These are phyloP conservation scores for Synergus laeviventris DNA, from an alignment of 2,888 invertebrate genomes.

Conservation along the genomic window DNA sequence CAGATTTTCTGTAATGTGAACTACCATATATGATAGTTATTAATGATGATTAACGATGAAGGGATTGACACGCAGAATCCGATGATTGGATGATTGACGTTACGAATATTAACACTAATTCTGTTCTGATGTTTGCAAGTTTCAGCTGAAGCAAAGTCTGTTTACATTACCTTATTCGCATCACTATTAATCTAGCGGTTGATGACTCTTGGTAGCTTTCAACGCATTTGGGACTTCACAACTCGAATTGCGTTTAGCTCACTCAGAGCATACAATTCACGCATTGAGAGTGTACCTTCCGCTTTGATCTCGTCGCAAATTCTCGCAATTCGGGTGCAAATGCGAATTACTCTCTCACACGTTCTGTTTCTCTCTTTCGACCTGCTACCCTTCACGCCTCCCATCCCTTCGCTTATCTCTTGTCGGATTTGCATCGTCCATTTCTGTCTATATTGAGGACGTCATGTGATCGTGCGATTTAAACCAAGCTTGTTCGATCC, in stretches of 20 bases:
- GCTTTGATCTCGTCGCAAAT: conserved; percentile 25
- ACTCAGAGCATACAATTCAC: conserved; percentile 28
- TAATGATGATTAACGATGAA: neutral
- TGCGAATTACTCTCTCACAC: conserved; percentile 13
- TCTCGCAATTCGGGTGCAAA: conserved; percentile 28
- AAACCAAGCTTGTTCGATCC: conserved; percentile 10
- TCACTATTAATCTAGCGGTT: neutral
- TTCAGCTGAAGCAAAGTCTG: neutral
- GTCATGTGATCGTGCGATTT: conserved; percentile 26
- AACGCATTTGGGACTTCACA: conserved; percentile 15
- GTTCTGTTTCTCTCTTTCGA: neutral
- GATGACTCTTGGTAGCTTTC: conserved; percentile 23
- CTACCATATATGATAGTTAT: neutral
- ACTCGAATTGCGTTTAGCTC: conserved; percentile 10
- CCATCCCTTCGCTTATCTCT: neutral
- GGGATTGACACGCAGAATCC: neutral
- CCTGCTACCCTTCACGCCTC: neutral
- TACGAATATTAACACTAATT: neutral
- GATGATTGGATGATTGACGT: neutral
- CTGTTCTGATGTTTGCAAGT: neutral
- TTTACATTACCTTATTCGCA: conserved; percentile 5
- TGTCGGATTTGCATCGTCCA: conserved; percentile 9
- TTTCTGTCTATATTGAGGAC: conserved; percentile 29
- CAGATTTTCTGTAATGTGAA: neutral
- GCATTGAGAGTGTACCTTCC: conserved; percentile 33